A percentile compares a stretch with the other conserved stretches of the same genome.
Evolutionary conservation across 2,797 vertebrate genomes (phyloP).

Genomic region (Mormyrops attenuatus): DNA sequence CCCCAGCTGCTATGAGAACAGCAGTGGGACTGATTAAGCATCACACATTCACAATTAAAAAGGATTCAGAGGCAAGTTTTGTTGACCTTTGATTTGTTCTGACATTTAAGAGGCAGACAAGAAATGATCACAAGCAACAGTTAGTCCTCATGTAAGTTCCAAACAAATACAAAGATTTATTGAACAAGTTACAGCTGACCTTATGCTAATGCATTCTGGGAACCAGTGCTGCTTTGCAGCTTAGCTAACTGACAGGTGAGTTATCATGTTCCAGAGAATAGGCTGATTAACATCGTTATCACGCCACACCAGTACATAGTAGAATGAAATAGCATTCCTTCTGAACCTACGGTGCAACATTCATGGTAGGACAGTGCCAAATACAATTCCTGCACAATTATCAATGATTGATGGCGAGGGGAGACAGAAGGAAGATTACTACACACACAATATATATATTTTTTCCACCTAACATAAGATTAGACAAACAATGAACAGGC

Average conservation of each 20-base stretch:
- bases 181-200: constrained; percentile 6
- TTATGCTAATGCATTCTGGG: neutral
- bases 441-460: neutral
- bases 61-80: neutral
- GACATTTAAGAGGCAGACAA: neutral
- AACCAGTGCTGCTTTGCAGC: neutral
- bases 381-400: neutral
- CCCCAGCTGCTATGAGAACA: neutral
- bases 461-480: neutral
- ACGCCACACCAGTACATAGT: neutral
- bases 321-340: neutral
- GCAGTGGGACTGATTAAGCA: neutral
- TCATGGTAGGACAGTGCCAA: neutral
- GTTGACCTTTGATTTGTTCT: neutral
- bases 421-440: neutral
- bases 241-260: neutral
- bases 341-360: neutral
- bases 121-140: neutral
- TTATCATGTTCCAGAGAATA: neutral
- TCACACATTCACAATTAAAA: neutral
- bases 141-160: neutral
- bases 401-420: neutral
- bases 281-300: neutral
- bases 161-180: constrained; percentile 5
- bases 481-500: neutral